Base-by-base conservation (phyloP, 2,797 vertebrate species). In the Pipistrellus kuhlii region DNA sequence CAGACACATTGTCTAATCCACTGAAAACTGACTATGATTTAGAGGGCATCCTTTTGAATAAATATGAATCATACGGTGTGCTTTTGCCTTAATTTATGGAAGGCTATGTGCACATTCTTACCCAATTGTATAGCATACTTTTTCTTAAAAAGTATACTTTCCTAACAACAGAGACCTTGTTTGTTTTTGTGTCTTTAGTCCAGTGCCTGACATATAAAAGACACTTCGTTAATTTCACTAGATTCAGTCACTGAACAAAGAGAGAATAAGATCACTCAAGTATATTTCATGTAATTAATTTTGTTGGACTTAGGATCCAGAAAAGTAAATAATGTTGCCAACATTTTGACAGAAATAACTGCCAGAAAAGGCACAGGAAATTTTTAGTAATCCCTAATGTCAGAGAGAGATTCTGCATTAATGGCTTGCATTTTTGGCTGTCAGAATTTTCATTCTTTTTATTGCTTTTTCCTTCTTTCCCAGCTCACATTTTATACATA, bases 281-380 rank as follows among this genome's bases (percentile, higher is more conserved):
- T 62, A 88, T 95, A 80, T 89, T 85, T 69, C 41, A 72, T 92
- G 18, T 55, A 76, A 80, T 87, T 91, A 73, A 66, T 66, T 83
- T 83, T 93, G 11, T 48, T 64, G 44, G 41, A 9, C 15, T 93
- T 89, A 68, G 41, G 7, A 78, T 82, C 25, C 44, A 83, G 71
- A 81, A 88, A 53, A 86, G 23, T 84, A 80, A 85, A 81, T 84
- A 69, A 95, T 25, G 15, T 73, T 76, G 64, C 57, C 71, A 75
- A 68, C 32, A 77, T 81, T 93, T 92, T 84, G 41, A 51, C 72
- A 93, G 64, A 90, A 96, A 93, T 85, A 81, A 86, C 41, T 95
- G 30, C n/a, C 51, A 84, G 27, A 10, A 85, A 77, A 85, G 30
- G 64, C 13, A 38, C 3, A n/a, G 81, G 41, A 93, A 82, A 76